A percentile compares a stretch with the other conserved stretches of the same genome.
phyloP scores from a whole-genome alignment of 1,140 invertebrate genomes.

The Heliconius hewitsoni region DNA sequence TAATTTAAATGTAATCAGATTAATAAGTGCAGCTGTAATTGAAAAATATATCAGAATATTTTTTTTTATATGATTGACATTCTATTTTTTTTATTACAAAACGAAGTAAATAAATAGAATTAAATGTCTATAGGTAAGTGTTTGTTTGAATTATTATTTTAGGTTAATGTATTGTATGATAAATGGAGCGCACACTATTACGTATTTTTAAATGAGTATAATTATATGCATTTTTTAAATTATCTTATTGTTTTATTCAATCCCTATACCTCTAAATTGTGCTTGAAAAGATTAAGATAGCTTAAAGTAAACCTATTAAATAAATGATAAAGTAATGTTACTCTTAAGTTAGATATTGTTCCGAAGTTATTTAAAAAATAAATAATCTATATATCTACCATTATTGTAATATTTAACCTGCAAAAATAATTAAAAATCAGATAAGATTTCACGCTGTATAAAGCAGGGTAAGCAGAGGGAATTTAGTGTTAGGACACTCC shows the following conservation, averaged over 20 bases:
- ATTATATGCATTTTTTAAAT: not conserved
- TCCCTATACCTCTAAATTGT: too few species aligned
- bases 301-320: too few species aligned
- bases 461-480: too few species aligned
- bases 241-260: not conserved
- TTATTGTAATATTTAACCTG: too few species aligned
- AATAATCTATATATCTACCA: too few species aligned
- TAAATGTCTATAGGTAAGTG: not conserved
- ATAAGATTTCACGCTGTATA: too few species aligned
- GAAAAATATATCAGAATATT: not conserved
- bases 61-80: not conserved
- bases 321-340: too few species aligned
- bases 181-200: not conserved
- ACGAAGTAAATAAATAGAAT: not conserved
- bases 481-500: too few species aligned
- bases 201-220: constrained; percentile 4
- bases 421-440: too few species aligned
- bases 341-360: too few species aligned
- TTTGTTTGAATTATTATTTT: not conserved
- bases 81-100: not conserved
- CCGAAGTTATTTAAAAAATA: too few species aligned
- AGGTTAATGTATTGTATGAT: not conserved
- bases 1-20: not conserved
- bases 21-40: not conserved
- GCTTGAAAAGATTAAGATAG: too few species aligned